Evolutionary conservation across 2,797 vertebrate genomes (phyloP).

Genomic region (Corythornis leucogaster): DNA sequence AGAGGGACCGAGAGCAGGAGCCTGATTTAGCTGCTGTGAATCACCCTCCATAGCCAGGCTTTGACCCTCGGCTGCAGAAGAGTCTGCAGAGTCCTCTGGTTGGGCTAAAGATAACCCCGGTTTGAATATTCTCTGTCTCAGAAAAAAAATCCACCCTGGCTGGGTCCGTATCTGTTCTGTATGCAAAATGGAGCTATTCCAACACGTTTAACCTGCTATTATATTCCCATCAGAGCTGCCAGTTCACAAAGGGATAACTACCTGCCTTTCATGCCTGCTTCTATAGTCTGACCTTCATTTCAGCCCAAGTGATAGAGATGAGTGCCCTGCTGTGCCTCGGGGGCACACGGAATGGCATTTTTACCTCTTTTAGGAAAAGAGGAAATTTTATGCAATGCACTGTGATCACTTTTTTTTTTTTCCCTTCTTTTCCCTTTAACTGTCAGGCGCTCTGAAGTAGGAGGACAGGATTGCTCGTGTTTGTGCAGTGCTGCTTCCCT

Average conservation of each 20-base stretch:
- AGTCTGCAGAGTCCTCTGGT: background rate
- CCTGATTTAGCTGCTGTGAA: background rate
- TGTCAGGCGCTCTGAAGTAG: background rate
- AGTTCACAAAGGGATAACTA: background rate
- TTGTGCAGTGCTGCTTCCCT: background rate
- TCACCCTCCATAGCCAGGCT: background rate
- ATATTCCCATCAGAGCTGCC: background rate
- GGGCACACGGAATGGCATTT: background rate
- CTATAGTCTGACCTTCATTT: background rate
- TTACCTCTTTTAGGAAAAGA: background rate
- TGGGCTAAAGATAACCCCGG: background rate
- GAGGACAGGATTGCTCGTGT: background rate
- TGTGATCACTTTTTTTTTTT: background rate
- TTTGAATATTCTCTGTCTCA: background rate
- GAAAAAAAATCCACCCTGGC: background rate
- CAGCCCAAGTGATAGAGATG: background rate
- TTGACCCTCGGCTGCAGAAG: rapidly evolving
- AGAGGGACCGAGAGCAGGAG: background rate
- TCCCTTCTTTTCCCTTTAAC: background rate
- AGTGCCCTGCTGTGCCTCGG: rapidly evolving
- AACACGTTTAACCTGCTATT: background rate
- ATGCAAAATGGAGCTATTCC: background rate
- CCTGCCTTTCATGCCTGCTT: background rate
- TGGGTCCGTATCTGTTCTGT: background rate
- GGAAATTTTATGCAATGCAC: background rate